Conservation (phyloP, 2,113 vertebrate species). For the Sciurus niger region DNA sequence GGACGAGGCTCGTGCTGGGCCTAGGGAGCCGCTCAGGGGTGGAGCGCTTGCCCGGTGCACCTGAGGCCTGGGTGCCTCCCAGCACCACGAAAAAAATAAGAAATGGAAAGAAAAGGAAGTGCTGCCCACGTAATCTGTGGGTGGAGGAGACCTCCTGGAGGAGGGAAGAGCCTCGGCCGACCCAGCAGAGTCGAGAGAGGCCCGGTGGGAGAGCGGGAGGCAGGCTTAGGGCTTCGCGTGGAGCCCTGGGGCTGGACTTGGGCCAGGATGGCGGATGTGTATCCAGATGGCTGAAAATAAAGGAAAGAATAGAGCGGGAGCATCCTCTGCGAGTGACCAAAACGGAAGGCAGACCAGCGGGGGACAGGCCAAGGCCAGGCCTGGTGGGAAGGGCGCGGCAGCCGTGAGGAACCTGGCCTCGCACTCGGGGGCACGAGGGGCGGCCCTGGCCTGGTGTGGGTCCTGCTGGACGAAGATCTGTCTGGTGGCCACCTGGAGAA, state of each 20-base stretch:
- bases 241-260: too few species aligned
- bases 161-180: background rate
- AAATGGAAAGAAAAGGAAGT: background rate
- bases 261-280: too few species aligned
- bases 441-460: background rate
- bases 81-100: too few species aligned
- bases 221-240: too few species aligned
- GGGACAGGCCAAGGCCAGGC: background rate
- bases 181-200: background rate
- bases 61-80: too few species aligned
- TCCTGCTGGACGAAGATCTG: background rate
- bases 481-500: background rate
- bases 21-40: too few species aligned
- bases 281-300: background rate
- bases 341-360: fast-evolving
- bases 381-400: fast-evolving
- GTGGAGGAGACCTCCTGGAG: background rate
- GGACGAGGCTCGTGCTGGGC: background rate
- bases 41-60: too few species aligned
- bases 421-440: fast-evolving
- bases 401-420: background rate
- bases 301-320: background rate
- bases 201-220: fast-evolving
- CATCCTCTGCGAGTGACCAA: background rate
- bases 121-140: fast-evolving